These are phyloP conservation scores for Platysternon megacephalum DNA, from an alignment of 2,113 vertebrate genomes.

Conservation along the genomic window DNA sequence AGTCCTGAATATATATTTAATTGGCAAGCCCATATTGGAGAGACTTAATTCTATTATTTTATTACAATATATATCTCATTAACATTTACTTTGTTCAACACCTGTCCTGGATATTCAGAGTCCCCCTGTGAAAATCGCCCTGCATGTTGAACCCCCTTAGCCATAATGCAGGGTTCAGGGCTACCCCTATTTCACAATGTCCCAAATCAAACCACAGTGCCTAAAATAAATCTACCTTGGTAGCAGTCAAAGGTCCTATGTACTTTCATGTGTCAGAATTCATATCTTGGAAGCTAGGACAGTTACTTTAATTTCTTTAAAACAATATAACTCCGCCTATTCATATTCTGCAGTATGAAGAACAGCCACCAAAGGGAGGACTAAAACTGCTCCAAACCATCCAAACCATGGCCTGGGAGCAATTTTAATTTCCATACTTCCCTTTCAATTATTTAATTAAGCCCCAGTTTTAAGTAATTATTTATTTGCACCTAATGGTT, in stretches of 20 bases:
- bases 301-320: background rate
- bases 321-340: background rate
- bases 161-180: background rate
- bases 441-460: conserved; percentile 20
- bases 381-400: background rate
- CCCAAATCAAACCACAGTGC: background rate
- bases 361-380: background rate
- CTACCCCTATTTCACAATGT: background rate
- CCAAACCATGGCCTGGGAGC: background rate
- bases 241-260: background rate
- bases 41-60: background rate
- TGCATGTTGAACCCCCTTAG: background rate
- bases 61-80: background rate
- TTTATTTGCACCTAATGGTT: background rate
- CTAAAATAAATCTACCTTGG: background rate
- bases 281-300: background rate
- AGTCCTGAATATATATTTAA: background rate
- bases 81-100: background rate
- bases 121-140: background rate
- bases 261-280: background rate
- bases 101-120: conserved; percentile 1
- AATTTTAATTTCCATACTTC: background rate
- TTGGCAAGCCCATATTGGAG: background rate
- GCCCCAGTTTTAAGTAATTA: background rate
- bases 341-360: background rate